phyloP scores from a whole-genome alignment of 2,888 invertebrate species.

The Myathropa florea region DNA sequence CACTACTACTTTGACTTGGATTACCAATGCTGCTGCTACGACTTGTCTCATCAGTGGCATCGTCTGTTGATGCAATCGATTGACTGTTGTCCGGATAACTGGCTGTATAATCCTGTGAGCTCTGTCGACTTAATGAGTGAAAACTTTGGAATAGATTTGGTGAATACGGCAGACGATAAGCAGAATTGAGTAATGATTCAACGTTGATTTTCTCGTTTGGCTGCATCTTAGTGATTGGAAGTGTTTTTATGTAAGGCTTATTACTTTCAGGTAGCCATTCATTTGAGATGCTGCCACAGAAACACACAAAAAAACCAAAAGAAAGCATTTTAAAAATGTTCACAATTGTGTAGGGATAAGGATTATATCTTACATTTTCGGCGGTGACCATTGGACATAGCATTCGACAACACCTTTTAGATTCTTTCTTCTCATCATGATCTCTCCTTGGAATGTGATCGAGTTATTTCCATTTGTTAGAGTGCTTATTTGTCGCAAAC shows the following conservation, averaged over 20 bases:
- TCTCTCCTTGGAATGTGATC: conserved; percentile 87
- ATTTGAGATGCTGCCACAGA: conserved; percentile 87
- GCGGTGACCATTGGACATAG: conserved; percentile 91
- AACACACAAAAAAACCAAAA: conserved; percentile 22
- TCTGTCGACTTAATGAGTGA: conserved; percentile 64
- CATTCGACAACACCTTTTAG: conserved; percentile 86
- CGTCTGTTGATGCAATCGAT: conserved; percentile 33
- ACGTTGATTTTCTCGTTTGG: conserved; percentile 78
- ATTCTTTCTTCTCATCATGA: conserved; percentile 85
- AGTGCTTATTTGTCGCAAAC: conserved; percentile 85
- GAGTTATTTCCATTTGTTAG: conserved; percentile 86
- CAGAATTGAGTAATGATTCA: conserved; percentile 77
- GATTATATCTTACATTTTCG: conserved; percentile 88
- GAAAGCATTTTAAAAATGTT: not conserved
- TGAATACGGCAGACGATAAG: conserved; percentile 78
- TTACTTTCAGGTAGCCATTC: conserved; percentile 91
- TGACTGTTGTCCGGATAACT: conserved; percentile 30
- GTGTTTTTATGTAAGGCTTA: conserved; percentile 84
- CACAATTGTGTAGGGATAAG: not conserved
- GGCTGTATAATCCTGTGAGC: conserved; percentile 45
- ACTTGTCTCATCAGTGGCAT: conserved; percentile 32
- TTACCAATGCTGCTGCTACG: conserved; percentile 9
- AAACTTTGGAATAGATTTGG: conserved; percentile 75
- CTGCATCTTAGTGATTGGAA: conserved; percentile 80
- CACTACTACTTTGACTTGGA: conserved; percentile 58